Evolutionary conservation across 2,113 vertebrate species (phyloP).

Genomic region (Oncorhynchus clarkii): DNA sequence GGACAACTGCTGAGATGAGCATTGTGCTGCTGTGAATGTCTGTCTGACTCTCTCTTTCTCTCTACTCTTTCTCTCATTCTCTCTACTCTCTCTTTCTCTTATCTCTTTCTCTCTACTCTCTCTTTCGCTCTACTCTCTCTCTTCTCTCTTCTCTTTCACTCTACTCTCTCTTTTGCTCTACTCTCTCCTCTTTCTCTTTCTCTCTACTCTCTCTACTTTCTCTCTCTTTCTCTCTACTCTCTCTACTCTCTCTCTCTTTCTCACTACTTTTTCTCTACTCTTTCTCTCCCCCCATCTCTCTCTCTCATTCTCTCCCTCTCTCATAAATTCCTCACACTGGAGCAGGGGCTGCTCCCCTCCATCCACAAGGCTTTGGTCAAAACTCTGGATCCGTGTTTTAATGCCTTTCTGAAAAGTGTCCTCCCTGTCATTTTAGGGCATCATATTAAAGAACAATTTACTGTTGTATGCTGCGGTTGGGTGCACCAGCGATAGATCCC

Average conservation of each 20-base stretch:
- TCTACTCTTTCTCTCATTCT: too few relatives aligned
- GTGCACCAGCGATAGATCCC: slow-evolving; percentile 19
- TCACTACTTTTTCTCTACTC: too few relatives aligned
- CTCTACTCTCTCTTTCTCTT: too few relatives aligned
- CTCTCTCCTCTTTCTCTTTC: too few relatives aligned
- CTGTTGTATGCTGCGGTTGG: slow-evolving; percentile 12
- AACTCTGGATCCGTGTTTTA: slow-evolving; percentile 34
- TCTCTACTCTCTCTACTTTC: too few relatives aligned
- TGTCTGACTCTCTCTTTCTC: too few relatives aligned
- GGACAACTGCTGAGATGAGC: slow-evolving; percentile 31
- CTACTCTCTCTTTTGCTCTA: too few relatives aligned
- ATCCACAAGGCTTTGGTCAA: slow-evolving; percentile 22
- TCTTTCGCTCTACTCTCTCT: too few relatives aligned
- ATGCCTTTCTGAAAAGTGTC: slow-evolving; percentile 1
- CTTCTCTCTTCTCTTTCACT: too few relatives aligned
- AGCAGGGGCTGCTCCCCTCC: slow-evolving; percentile 25
- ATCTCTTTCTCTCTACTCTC: too few relatives aligned
- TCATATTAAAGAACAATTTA: slow-evolving; percentile 38
- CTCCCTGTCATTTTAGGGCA: neutral
- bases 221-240: neutral
- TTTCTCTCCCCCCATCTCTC: neutral
- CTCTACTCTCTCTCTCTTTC: too few relatives aligned
- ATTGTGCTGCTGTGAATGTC: neutral
- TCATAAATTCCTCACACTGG: slow-evolving; percentile 46
- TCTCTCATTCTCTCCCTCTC: slow-evolving; percentile 23